phyloP scores from a whole-genome alignment of 2,797 vertebrate species.

The Dromococcyx pavoninus region DNA sequence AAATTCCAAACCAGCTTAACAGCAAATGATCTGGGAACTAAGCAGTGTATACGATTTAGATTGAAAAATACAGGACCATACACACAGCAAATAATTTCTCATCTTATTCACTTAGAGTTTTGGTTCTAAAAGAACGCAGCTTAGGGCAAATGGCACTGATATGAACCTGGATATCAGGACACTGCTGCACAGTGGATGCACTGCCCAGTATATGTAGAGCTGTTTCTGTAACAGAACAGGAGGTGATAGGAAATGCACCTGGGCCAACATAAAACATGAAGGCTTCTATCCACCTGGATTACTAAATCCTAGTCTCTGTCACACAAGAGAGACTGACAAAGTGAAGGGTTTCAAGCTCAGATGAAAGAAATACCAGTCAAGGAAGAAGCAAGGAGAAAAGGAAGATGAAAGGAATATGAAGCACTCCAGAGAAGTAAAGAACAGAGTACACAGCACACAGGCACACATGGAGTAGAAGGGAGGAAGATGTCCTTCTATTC shows the following conservation, averaged over 20 bases:
- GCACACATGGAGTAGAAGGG: not conserved
- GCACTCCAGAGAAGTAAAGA: not conserved
- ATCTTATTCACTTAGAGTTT: not conserved
- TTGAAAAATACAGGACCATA: not conserved
- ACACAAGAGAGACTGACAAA: not conserved
- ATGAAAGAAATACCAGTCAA: not conserved
- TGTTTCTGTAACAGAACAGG: not conserved
- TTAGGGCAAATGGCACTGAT: not conserved
- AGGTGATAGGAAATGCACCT: not conserved
- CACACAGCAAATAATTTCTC: not conserved
- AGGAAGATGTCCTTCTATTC: not conserved
- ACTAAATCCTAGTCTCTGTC: not conserved
- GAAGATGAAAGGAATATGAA: not conserved
- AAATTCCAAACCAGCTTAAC: not conserved
- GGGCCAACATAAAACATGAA: not conserved
- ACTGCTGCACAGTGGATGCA: not conserved
- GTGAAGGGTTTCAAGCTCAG: not conserved
- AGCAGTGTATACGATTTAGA: not conserved
- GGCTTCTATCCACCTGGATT: not conserved
- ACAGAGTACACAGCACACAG: not conserved
- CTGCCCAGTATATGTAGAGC: fast-evolving
- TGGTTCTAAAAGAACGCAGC: not conserved
- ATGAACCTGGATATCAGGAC: not conserved
- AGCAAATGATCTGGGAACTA: not conserved
- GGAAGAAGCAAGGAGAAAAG: not conserved